These are phyloP conservation scores for Gandaritis pyraliata DNA, from an alignment of 2,888 invertebrate genomes.

Conservation along the genomic window DNA sequence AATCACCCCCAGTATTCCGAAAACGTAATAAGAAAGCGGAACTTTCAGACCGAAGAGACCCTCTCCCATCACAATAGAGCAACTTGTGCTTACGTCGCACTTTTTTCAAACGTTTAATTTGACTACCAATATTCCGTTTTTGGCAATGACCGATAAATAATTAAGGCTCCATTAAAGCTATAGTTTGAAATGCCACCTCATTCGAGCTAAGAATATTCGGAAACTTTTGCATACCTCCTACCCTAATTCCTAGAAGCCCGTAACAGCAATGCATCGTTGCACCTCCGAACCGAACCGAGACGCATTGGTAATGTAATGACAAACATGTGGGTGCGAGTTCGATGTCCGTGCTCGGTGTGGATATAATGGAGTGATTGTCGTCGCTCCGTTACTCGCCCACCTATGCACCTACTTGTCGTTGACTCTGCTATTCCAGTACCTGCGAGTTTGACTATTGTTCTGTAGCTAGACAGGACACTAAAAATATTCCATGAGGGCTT, in stretches of 20 bases:
- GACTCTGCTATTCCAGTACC: conserved; percentile 29
- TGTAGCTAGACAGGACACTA: conserved; percentile 8
- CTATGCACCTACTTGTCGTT: conserved; percentile 44
- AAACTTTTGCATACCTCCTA: conserved; percentile 17
- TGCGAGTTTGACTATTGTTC: conserved; percentile 20
- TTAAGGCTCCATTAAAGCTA: conserved; percentile 12
- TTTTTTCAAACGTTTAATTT: too few relatives aligned
- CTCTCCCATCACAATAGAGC: too few relatives aligned
- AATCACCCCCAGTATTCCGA: too few relatives aligned
- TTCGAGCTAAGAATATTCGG: conserved; percentile 22
- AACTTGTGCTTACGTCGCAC: too few relatives aligned
- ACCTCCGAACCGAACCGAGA: conserved; percentile 23
- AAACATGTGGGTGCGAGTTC: conserved; percentile 75
- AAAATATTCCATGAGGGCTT: neutral
- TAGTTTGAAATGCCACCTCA: conserved; percentile 8
- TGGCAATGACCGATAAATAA: conserved; percentile 2
- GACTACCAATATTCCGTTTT: neutral
- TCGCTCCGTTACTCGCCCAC: conserved; percentile 66
- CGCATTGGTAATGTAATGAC: conserved; percentile 52
- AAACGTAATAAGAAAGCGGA: too few relatives aligned
- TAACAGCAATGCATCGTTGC: conserved; percentile 27
- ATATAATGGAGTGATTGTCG: conserved; percentile 72
- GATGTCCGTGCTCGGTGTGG: conserved; percentile 64
- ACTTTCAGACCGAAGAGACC: too few relatives aligned
- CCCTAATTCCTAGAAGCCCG: conserved; percentile 17